Conservation (phyloP, 2,888 invertebrate species). For the Papilio demoleus region DNA sequence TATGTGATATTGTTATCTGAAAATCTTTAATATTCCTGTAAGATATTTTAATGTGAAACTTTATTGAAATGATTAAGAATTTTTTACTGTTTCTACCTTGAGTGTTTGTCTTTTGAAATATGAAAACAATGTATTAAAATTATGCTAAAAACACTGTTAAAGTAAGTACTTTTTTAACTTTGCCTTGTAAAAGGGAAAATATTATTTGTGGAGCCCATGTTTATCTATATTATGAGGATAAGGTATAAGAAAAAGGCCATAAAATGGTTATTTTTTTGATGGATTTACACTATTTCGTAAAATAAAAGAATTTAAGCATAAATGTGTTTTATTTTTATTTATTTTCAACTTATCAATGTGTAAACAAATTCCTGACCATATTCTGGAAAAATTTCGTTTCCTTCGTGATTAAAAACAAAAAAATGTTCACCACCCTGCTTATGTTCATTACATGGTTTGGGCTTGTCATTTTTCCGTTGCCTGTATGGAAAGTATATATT, state of each 20-base stretch:
- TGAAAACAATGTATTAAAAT: too few relatives aligned
- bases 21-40: neutral
- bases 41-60: neutral
- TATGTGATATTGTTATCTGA: constrained; percentile 1
- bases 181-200: neutral
- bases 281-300: constrained; percentile 30
- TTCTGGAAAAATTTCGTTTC: too few relatives aligned
- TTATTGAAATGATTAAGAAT: too few relatives aligned
- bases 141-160: neutral
- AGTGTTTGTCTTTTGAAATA: too few relatives aligned
- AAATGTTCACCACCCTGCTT: too few relatives aligned
- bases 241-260: constrained; percentile 8
- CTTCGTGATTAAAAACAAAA: too few relatives aligned
- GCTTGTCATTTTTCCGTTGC: too few relatives aligned
- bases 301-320: constrained; percentile 3
- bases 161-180: neutral
- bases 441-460: too few relatives aligned
- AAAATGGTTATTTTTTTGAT: constrained; percentile 29
- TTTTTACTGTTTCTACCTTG: too few relatives aligned
- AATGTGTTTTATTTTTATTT: constrained; percentile 2
- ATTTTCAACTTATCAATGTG: too few relatives aligned
- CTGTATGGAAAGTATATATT: too few relatives aligned
- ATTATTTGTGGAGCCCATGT: neutral
- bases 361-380: too few relatives aligned
- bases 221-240: neutral